Evolutionary conservation across 2,797 vertebrate genomes (phyloP).

Genomic region (Oophaga sylvatica): DNA sequence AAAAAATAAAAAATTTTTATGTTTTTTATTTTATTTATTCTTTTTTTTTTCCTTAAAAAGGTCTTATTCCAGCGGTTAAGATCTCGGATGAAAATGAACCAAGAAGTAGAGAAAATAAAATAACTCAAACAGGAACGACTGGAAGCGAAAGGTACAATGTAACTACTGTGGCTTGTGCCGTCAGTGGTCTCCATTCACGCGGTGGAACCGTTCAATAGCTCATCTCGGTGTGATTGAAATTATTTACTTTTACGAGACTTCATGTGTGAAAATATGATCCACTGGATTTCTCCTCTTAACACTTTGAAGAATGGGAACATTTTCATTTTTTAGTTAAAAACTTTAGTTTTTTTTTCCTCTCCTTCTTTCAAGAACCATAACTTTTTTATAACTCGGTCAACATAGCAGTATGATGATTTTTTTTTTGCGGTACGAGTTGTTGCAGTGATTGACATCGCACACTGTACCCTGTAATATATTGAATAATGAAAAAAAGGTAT

Average conservation of each 20-base stretch:
- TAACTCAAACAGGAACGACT: background rate
- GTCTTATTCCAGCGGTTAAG: background rate
- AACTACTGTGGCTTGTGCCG: background rate
- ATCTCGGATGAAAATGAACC: slow-evolving; percentile 26
- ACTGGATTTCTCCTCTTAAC: background rate
- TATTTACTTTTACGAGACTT: slow-evolving; percentile 30
- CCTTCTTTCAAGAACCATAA: too few species aligned
- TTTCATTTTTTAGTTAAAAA: too few species aligned
- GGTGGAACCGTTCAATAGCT: slow-evolving; percentile 20
- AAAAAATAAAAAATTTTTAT: background rate
- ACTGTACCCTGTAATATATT: too few species aligned
- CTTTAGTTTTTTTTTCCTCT: too few species aligned
- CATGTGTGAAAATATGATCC: slow-evolving; percentile 8
- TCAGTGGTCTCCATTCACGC: background rate
- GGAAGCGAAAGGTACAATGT: background rate
- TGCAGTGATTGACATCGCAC: too few species aligned
- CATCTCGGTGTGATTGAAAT: slow-evolving; percentile 32
- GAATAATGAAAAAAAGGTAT: too few species aligned
- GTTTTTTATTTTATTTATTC: background rate
- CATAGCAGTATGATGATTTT: too few species aligned
- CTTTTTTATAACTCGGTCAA: too few species aligned
- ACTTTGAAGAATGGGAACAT: too few species aligned
- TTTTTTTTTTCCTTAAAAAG: slow-evolving; percentile 21
- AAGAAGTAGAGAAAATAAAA: slow-evolving; percentile 7
- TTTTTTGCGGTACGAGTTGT: too few species aligned